Conservation (phyloP, 1,140 invertebrate species). For the Pseudomyrmex sp. region DNA sequence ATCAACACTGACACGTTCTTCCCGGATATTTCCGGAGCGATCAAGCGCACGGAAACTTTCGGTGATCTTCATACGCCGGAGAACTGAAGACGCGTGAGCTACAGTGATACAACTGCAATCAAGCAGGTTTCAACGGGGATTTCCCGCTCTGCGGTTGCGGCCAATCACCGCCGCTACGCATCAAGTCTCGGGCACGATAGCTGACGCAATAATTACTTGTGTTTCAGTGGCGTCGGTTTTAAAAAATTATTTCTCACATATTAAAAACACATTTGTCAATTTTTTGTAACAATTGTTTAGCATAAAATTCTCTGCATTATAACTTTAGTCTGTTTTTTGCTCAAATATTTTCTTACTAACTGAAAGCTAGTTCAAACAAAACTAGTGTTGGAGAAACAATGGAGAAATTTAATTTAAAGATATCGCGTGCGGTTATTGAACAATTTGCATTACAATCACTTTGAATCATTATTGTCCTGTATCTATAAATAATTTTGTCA, state of each 20-base stretch:
- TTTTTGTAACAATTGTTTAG: too few relatives aligned
- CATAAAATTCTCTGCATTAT: too few relatives aligned
- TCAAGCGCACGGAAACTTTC: background rate
- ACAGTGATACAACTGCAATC: conserved; percentile 52
- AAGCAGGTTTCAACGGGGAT: conserved; percentile 76
- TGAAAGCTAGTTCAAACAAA: too few relatives aligned
- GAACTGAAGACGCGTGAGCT: conserved; percentile 46
- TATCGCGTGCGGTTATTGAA: too few relatives aligned
- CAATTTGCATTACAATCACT: background rate
- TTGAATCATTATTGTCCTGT: background rate
- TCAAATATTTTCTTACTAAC: too few relatives aligned
- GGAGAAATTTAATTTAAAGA: too few relatives aligned
- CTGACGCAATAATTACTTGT: conserved; percentile 71
- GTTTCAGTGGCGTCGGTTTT: conserved; percentile 63
- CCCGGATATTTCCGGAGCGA: conserved; percentile 11
- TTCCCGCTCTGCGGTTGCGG: conserved; percentile 72
- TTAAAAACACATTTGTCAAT: too few relatives aligned
- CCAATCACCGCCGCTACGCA: conserved; percentile 67
- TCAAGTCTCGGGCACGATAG: conserved; percentile 19
- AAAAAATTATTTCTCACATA: background rate
- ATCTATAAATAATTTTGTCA: too few relatives aligned
- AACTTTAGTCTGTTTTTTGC: too few relatives aligned
- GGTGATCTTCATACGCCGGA: conserved; percentile 7
- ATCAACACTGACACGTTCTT: background rate
- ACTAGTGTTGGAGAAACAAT: too few relatives aligned